Percentiles rank a stretch among this genome's conserved stretches.
Evolutionary conservation across 1,140 invertebrate genomes (phyloP).

Genomic region (Asbolus verrucosus): DNA sequence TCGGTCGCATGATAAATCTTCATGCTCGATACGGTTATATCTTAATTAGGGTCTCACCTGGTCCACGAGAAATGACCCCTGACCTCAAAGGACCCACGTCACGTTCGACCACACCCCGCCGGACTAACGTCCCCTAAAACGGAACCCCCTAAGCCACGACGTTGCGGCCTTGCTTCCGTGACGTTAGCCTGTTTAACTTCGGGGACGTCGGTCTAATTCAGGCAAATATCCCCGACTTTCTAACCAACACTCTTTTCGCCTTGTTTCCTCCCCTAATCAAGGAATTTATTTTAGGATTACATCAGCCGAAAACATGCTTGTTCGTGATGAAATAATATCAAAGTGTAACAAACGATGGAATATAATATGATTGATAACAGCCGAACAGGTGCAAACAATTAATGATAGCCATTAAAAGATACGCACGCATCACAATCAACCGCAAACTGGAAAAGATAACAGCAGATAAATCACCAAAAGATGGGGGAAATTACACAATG

Average conservation of each 20-base stretch:
- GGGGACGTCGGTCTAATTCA: constrained; percentile 3
- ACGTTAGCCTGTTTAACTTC: neutral
- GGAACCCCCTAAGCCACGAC: constrained; percentile 10
- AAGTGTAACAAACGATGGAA: no score
- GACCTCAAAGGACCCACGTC: constrained; percentile 25
- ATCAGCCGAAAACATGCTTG: no score
- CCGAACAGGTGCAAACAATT: no score
- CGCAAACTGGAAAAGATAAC: no score
- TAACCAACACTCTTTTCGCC: no score
- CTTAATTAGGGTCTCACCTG: constrained; percentile 33
- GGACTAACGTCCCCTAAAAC: constrained; percentile 7
- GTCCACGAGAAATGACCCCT: constrained; percentile 1
- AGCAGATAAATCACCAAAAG: constrained; percentile 13
- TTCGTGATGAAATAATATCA: no score
- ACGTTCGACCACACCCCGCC: constrained; percentile 3
- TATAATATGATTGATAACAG: no score
- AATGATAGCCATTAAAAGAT: no score
- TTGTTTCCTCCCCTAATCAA: neutral
- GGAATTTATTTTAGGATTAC: no score
- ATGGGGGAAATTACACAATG: constrained; percentile 21
- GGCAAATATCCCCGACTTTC: constrained; percentile 11
- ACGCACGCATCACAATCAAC: no score
- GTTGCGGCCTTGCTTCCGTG: constrained; percentile 5
- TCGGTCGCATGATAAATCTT: constrained; percentile 7
- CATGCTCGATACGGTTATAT: constrained; percentile 12